Evolutionary conservation across 2,797 vertebrate species (phyloP).

Genomic region (Heterohyrax brucei): DNA sequence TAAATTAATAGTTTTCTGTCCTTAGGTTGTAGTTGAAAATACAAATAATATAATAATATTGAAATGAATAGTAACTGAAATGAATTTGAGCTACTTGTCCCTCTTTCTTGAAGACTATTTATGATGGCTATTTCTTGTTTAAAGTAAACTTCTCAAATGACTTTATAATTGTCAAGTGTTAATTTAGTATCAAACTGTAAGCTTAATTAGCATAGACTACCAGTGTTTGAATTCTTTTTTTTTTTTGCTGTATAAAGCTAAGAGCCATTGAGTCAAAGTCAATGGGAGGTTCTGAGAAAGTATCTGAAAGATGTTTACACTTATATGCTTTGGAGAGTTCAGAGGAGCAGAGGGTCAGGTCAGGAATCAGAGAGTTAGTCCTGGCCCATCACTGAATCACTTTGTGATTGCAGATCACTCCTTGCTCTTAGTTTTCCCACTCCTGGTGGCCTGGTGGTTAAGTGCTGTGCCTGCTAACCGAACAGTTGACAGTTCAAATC

Average conservation of each 20-base stretch:
- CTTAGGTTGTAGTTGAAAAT: conserved; percentile 56
- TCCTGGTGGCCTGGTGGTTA: too few species aligned
- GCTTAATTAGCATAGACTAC: not conserved
- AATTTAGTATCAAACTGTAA: conserved; percentile 46
- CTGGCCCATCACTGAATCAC: not conserved
- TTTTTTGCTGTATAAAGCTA: conserved; percentile 21
- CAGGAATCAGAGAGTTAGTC: conserved; percentile 31
- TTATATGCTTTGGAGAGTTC: conserved; percentile 59
- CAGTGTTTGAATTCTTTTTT: conserved; percentile 2
- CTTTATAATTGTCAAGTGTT: conserved; percentile 14
- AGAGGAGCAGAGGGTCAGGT: conserved; percentile 12
- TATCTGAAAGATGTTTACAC: conserved; percentile 17
- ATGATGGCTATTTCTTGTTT: conserved; percentile 36
- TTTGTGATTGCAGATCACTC: conserved; percentile 49
- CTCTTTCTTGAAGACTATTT: conserved; percentile 57
- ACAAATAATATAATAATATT: conserved; percentile 25
- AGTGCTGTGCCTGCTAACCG: too few species aligned
- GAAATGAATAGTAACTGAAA: not conserved
- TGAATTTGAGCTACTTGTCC: not conserved
- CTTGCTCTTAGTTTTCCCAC: conserved; percentile 70
- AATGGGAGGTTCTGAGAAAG: conserved; percentile 40
- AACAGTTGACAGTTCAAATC: too few species aligned
- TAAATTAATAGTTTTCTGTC: conserved; percentile 28
- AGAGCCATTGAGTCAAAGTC: conserved; percentile 52
- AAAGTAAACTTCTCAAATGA: conserved; percentile 4